phyloP scores from a whole-genome alignment of 1,140 invertebrate species.

The Nymphalis io region DNA sequence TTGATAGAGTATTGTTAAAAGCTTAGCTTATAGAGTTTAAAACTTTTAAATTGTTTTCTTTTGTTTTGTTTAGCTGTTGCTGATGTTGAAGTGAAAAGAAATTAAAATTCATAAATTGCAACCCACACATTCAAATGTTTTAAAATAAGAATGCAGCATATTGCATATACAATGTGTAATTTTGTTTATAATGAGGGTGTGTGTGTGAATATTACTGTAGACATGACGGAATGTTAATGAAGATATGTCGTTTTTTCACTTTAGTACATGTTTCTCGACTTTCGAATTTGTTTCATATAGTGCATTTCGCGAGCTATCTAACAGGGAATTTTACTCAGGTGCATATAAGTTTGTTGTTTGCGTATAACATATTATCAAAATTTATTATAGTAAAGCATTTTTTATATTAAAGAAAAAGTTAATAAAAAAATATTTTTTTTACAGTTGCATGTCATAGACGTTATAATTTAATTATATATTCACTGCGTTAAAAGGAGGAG shows the following conservation, averaged over 20 bases:
- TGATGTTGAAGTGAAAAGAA: conserved; percentile 17
- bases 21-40: conserved; percentile 22
- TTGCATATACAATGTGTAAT: neutral
- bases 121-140: neutral
- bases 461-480: neutral
- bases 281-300: conserved; percentile 38
- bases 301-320: conserved; percentile 34
- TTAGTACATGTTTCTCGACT: conserved; percentile 24
- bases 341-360: conserved; percentile 26
- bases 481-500: neutral
- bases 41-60: conserved; percentile 25
- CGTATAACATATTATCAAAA: neutral
- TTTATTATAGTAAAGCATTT: neutral
- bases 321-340: conserved; percentile 31
- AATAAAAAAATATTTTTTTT: neutral
- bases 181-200: neutral
- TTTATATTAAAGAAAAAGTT: neutral
- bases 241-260: neutral
- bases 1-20: conserved; percentile 22
- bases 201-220: neutral
- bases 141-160: no score
- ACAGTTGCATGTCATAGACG: no score
- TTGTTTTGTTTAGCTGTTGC: conserved; percentile 17
- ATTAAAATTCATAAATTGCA: conserved; percentile 26
- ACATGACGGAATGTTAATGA: neutral